These are phyloP conservation scores for Hepsetus odoe DNA, from an alignment of 2,113 vertebrate genomes.

Conservation along the genomic window DNA sequence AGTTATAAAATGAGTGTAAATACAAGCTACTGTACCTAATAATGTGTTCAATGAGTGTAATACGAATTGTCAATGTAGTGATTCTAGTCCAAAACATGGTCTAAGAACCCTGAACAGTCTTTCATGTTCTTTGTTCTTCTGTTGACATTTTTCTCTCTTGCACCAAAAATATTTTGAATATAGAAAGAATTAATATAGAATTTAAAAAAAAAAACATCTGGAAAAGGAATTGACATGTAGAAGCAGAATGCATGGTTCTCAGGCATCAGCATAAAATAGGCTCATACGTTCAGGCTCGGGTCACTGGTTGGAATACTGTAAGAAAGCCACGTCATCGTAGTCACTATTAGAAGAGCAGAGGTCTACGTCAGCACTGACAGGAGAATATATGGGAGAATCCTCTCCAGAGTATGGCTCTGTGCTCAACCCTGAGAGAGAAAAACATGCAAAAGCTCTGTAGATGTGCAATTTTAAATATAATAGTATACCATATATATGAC, in stretches of 20 bases:
- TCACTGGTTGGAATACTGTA: neutral
- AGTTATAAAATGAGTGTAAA: too few species aligned
- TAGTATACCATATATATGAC: too few species aligned
- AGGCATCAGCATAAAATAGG: neutral
- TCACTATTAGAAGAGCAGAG: slow-evolving; percentile 25
- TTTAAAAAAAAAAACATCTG: neutral
- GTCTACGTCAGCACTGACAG: slow-evolving; percentile 28
- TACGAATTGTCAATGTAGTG: too few species aligned
- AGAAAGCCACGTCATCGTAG: slow-evolving; percentile 47
- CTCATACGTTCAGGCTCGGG: neutral
- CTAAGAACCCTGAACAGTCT: too few species aligned
- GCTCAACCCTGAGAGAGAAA: neutral
- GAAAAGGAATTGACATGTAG: neutral
- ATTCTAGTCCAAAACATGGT: too few species aligned
- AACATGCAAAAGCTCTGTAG: neutral
- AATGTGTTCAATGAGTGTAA: too few species aligned
- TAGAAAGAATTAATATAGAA: neutral
- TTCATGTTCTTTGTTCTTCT: too few species aligned
- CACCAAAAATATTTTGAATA: neutral
- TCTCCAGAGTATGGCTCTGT: slow-evolving; percentile 17
- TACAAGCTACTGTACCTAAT: too few species aligned
- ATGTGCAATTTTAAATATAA: too few species aligned
- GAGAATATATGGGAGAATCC: slow-evolving; percentile 51
- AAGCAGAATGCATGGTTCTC: slow-evolving; percentile 3
- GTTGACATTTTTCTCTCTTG: neutral